phyloP scores from a whole-genome alignment of 2,888 invertebrate species.

The Chloroclystis v-ata region DNA sequence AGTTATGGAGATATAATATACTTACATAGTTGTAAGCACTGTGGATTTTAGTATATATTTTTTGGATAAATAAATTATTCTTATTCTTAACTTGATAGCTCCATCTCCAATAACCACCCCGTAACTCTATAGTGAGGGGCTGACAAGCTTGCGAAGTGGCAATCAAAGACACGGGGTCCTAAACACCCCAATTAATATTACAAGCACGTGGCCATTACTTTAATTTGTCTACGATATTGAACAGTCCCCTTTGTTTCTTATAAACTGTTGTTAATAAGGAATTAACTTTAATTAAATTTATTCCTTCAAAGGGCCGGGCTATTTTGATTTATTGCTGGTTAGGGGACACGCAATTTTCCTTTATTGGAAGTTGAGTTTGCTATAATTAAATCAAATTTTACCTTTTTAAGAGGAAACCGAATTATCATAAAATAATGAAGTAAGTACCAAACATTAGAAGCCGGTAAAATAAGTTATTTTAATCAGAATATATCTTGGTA shows the following conservation, averaged over 20 bases:
- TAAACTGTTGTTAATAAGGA: conserved; percentile 39
- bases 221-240: conserved; percentile 28
- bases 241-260: conserved; percentile 31
- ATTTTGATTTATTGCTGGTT: conserved; percentile 1
- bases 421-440: too few species aligned
- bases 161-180: neutral
- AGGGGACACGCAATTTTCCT: neutral
- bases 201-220: conserved; percentile 21
- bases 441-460: too few species aligned
- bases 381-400: too few species aligned
- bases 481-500: too few species aligned
- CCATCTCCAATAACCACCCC: conserved; percentile 2
- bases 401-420: too few species aligned
- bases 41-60: too few species aligned
- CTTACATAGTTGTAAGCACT: too few species aligned
- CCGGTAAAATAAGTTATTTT: too few species aligned
- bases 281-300: conserved; percentile 25
- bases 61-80: too few species aligned
- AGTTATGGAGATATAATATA: too few species aligned
- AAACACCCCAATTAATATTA: conserved; percentile 10
- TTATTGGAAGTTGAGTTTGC: neutral
- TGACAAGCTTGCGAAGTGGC: neutral
- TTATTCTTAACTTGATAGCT: too few species aligned
- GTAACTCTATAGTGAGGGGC: neutral
- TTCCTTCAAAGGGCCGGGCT: neutral